These are phyloP conservation scores for Phocoena sinus DNA, from an alignment of 2,113 vertebrate genomes.

Conservation along the genomic window DNA sequence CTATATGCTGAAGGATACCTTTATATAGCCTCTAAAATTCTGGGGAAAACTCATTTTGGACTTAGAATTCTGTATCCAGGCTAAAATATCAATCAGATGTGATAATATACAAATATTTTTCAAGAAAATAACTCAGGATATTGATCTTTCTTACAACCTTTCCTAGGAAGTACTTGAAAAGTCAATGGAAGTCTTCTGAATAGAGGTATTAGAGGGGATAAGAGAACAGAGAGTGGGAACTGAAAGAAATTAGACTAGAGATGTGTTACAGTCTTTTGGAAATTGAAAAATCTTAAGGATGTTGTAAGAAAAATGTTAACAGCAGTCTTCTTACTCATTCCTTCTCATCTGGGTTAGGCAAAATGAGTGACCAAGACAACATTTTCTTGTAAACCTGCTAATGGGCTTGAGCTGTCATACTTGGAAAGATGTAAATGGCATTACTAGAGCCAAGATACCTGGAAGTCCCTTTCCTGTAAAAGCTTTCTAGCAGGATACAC, in stretches of 20 bases:
- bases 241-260: neutral
- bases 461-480: neutral
- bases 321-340: neutral
- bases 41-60: neutral
- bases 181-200: neutral
- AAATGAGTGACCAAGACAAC: neutral
- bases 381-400: neutral
- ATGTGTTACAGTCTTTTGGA: neutral
- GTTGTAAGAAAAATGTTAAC: neutral
- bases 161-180: neutral
- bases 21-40: neutral
- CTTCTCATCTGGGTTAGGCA: neutral
- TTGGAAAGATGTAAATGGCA: neutral
- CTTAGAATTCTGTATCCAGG: neutral
- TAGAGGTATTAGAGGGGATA: neutral
- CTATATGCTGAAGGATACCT: neutral
- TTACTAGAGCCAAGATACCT: neutral
- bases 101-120: neutral
- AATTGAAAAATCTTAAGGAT: neutral
- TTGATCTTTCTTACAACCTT: neutral
- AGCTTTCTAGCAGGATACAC: neutral
- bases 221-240: neutral
- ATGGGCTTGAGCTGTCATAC: neutral
- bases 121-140: neutral
- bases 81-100: neutral